Base-by-base conservation (phyloP, 2,888 invertebrate genomes). In the Limnephilus auricula region DNA sequence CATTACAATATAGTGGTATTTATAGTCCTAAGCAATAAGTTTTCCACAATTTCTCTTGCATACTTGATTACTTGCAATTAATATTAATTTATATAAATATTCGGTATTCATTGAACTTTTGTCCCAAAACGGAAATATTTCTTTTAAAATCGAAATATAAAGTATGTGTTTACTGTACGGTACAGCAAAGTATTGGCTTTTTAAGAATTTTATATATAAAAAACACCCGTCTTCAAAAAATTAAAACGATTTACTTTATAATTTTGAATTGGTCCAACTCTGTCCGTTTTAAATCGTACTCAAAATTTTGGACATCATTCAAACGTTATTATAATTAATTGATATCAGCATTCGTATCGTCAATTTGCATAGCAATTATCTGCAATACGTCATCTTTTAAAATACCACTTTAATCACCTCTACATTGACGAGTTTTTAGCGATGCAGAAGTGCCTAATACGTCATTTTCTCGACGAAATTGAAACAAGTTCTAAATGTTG, bases 281-380 rank as follows among this genome's bases (percentile, higher is more conserved):
- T 82, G 82, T 25, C 82, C 25, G 34, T 37, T 37, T 25, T 82
- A 65, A 82, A 34, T 82, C 32, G 18, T 25, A 34, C 34, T 82
- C 10, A 32, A 82, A 34, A 25, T 32, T 15, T 82, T 82, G 82
- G 82, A 82, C 82, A 82, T 15, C 82, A 25, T 82, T 82, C 82
- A 82, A 82, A 82, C 34, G 3, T 82, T 18, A 82, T 31, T 34
- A 34, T 82, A 82, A 82, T 82, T 82, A 34, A 82, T 18, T 65
- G 82, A 34, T 82, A 32, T 32, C 37, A 82, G 65, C 25, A 65
- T 65, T 5, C 65, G 34, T 82, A 82, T 15, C 82, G 82, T 34
- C 25, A 82, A 82, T 82, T 37, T 32, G 82, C 34, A 6, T 12
- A 18, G 12, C 15, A 34, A 34, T 34, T 82, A 34, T 32, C 82